Conservation (phyloP, 2,888 invertebrate genomes). For the Dilophus febrilis region DNA sequence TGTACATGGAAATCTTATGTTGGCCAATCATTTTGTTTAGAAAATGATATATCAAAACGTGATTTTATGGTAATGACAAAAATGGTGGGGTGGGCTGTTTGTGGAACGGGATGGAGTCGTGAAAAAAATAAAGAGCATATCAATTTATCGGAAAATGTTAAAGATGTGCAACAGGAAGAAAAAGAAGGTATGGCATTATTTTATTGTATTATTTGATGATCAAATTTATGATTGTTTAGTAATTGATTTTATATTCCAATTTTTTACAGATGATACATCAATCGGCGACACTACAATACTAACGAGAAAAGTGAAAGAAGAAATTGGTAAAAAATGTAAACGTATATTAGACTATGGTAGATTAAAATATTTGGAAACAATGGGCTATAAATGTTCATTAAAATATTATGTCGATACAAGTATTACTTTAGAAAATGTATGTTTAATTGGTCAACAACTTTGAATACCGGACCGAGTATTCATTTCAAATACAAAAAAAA, state of each 20-base stretch:
- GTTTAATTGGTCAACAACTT: constrained; percentile 44
- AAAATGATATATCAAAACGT: constrained; percentile 36
- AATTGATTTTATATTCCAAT: too few species aligned
- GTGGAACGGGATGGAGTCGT: constrained; percentile 49
- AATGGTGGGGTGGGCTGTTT: constrained; percentile 81
- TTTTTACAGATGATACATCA: too few species aligned
- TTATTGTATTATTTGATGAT: too few species aligned
- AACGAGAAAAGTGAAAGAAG: constrained; percentile 34
- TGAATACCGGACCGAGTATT: too few species aligned
- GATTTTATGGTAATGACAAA: constrained; percentile 63
- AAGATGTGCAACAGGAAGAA: too few species aligned
- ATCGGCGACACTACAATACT: constrained; percentile 22
- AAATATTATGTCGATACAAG: constrained; percentile 44
- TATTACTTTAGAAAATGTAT: constrained; percentile 64
- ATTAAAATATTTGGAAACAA: constrained; percentile 37
- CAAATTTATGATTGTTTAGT: too few species aligned
- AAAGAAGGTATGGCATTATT: too few species aligned
- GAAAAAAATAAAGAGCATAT: constrained; percentile 22
- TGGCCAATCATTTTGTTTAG: constrained; percentile 42
- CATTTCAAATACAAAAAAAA: too few species aligned
- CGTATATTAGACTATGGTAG: constrained; percentile 62
- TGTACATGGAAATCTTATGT: constrained; percentile 56
- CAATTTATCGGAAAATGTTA: too few species aligned
- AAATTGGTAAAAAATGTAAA: constrained; percentile 57
- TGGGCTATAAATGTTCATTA: constrained; percentile 42